A percentile compares a stretch with the other conserved stretches of the same genome.
These are phyloP conservation scores for Clostera curtula DNA, from an alignment of 2,888 invertebrate species.

Conservation along the genomic window DNA sequence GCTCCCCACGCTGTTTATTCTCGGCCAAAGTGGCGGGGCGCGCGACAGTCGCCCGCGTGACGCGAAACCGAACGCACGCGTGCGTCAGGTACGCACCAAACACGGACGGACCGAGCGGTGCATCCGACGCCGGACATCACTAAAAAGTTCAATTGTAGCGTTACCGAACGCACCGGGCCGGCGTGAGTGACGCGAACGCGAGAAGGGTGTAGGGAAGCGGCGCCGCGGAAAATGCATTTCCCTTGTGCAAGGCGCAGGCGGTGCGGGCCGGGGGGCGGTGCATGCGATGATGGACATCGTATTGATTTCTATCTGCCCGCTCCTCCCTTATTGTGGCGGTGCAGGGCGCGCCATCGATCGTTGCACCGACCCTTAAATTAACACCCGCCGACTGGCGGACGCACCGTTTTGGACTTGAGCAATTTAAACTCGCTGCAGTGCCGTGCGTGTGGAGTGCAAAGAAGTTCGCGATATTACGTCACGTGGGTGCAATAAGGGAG, in stretches of 20 bases:
- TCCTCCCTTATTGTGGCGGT: constrained; percentile 70
- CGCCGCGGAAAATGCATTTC: constrained; percentile 64
- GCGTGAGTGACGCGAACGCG: constrained; percentile 23
- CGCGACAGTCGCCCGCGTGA: constrained; percentile 70
- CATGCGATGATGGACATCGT: constrained; percentile 77
- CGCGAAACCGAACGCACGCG: constrained; percentile 59
- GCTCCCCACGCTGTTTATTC: constrained; percentile 64
- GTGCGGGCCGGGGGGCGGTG: constrained; percentile 77
- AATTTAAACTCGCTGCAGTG: constrained; percentile 30
- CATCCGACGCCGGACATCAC: constrained; percentile 59
- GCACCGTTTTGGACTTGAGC: constrained; percentile 32
- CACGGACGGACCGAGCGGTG: constrained; percentile 57
- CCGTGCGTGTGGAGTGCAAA: constrained; percentile 34
- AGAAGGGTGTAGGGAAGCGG: constrained; percentile 45
- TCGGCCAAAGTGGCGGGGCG: constrained; percentile 60
- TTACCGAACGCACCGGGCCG: constrained; percentile 24
- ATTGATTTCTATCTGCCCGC: constrained; percentile 75
- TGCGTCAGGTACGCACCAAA: constrained; percentile 46
- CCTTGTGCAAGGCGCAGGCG: constrained; percentile 68
- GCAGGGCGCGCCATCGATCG: constrained; percentile 70
- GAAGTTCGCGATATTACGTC: constrained; percentile 40
- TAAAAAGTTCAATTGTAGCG: constrained; percentile 36
- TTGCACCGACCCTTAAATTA: constrained; percentile 57
- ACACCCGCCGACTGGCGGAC: constrained; percentile 56
- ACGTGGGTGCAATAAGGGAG: constrained; percentile 43